A percentile compares a stretch with the other conserved stretches of the same genome.
phyloP scores from a whole-genome alignment of 2,797 vertebrate species.

The Neosilurus mollespiculum region DNA sequence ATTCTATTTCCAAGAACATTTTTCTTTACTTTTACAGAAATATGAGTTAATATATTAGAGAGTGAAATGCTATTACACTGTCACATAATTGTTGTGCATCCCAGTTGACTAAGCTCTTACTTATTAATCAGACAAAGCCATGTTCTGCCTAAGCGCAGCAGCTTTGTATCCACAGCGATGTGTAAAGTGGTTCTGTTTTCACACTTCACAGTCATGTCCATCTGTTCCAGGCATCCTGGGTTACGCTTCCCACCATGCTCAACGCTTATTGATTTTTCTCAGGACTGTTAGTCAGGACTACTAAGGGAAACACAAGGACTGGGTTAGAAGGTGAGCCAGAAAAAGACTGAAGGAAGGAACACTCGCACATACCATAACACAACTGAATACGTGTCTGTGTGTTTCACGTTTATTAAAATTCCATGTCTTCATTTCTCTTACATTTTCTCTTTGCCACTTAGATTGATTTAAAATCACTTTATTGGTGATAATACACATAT shows the following conservation, averaged over 20 bases:
- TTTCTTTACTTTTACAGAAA: background rate
- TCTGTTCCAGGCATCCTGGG: slow-evolving; percentile 45
- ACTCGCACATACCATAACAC: background rate
- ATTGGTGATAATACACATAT: background rate
- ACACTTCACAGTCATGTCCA: slow-evolving; percentile 40
- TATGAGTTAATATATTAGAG: background rate
- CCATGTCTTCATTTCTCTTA: background rate
- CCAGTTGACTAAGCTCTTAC: background rate
- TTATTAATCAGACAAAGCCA: background rate
- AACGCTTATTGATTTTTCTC: slow-evolving; percentile 59
- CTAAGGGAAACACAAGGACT: slow-evolving; percentile 14
- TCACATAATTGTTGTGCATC: background rate
- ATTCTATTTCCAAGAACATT: background rate
- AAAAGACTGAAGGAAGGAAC: background rate
- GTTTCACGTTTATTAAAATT: background rate
- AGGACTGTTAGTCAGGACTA: slow-evolving; percentile 50
- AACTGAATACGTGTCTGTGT: background rate
- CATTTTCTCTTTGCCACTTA: background rate
- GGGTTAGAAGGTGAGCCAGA: background rate
- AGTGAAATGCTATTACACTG: background rate
- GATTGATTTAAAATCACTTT: background rate
- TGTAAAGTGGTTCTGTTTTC: slow-evolving; percentile 23
- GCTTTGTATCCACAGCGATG: slow-evolving; percentile 6
- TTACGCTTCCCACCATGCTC: slow-evolving; percentile 38
- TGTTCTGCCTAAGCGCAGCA: background rate